phyloP scores from a whole-genome alignment of 2,888 invertebrate species.

The Leptopilina drosophilae region DNA sequence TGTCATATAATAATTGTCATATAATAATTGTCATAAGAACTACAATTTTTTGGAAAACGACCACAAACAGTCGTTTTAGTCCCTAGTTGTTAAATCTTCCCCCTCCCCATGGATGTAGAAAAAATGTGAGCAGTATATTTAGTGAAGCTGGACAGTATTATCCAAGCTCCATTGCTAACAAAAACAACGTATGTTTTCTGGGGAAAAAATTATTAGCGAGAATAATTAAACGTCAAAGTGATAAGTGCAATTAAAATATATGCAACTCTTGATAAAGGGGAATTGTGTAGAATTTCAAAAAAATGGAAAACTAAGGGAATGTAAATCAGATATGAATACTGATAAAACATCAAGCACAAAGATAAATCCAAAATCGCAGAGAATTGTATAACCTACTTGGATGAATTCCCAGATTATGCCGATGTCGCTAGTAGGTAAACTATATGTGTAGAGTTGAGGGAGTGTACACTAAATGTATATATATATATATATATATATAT shows the following conservation, averaged over 20 bases:
- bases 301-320: neutral
- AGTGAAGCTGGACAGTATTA: too few relatives aligned
- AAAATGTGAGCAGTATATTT: too few relatives aligned
- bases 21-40: too few relatives aligned
- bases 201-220: neutral
- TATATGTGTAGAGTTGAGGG: conserved; percentile 16
- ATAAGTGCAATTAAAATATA: conserved; percentile 8
- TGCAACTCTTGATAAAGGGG: neutral
- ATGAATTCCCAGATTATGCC: conserved; percentile 63
- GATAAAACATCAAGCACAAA: conserved; percentile 14
- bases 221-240: conserved; percentile 12
- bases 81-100: too few relatives aligned
- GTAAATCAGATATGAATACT: conserved; percentile 11
- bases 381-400: conserved; percentile 68
- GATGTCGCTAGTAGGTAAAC: conserved; percentile 50
- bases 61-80: too few relatives aligned
- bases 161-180: neutral
- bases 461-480: neutral
- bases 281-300: neutral
- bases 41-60: too few relatives aligned
- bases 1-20: too few relatives aligned
- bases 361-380: conserved; percentile 56
- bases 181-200: neutral
- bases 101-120: too few relatives aligned
- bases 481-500: neutral